Percentiles rank a stretch among this genome's conserved stretches.
phyloP scores from a whole-genome alignment of 1,140 invertebrate species.

The Drosophila tropicalis region DNA sequence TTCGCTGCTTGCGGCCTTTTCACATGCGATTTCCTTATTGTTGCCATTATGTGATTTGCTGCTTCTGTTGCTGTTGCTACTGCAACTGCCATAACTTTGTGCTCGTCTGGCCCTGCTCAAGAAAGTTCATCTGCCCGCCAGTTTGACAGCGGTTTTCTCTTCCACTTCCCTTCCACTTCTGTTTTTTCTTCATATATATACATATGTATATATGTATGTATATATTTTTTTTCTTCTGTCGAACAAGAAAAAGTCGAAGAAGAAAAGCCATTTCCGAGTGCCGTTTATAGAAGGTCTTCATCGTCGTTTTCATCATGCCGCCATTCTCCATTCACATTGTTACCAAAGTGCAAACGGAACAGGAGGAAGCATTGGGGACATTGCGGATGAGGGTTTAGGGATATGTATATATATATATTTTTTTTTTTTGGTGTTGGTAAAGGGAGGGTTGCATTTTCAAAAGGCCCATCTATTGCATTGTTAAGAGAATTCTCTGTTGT shows the following conservation, averaged over 20 bases:
- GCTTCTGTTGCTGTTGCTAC: slow-evolving; percentile 31
- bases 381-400: neutral
- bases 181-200: slow-evolving; percentile 32
- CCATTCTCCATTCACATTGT: slow-evolving; percentile 23
- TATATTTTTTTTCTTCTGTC: neutral
- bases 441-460: slow-evolving; percentile 30
- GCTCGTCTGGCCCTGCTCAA: neutral
- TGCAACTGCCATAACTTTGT: slow-evolving; percentile 11
- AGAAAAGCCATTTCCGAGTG: slow-evolving; percentile 50
- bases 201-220: neutral
- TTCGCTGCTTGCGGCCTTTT: slow-evolving; percentile 42
- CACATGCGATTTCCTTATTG: slow-evolving; percentile 79
- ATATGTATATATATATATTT: no score
- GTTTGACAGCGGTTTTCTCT: slow-evolving; percentile 35
- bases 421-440: neutral
- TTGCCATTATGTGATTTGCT: slow-evolving; percentile 67
- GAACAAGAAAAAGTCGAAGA: slow-evolving; percentile 12
- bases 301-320: slow-evolving; percentile 28
- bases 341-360: slow-evolving; percentile 61
- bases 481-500: slow-evolving; percentile 46
- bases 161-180: neutral
- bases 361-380: slow-evolving; percentile 31
- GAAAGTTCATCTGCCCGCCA: slow-evolving; percentile 1
- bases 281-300: slow-evolving; percentile 26
- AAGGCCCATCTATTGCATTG: slow-evolving; percentile 46